Evolutionary conservation across 2,113 vertebrate genomes (phyloP), one percentile per base, ranked within the genome.

Genomic region (Grus americana): DNA sequence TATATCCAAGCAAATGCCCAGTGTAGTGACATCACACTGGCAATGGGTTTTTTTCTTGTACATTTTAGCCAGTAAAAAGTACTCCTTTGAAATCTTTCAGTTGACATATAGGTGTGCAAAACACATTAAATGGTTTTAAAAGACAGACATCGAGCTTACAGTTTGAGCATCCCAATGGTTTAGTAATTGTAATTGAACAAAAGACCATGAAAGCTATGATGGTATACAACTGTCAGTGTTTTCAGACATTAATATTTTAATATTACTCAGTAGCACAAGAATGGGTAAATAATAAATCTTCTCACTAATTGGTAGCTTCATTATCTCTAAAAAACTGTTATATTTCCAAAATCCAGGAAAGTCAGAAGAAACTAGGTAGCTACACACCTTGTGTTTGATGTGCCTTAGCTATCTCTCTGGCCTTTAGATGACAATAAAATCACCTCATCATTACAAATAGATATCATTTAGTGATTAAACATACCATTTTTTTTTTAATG

Each of bases 391-490:
- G 14, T 58, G 2, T 68, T 92, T 93, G 62, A 76, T 73, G 34
- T 80, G 46, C 71, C 14, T 91, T 73, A 89, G n/a, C 70, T 81
- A 24, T 67, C 61, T 79, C 68, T 91, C 86, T 95, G 58, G 80
- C 88, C 83, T 82, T 92, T 85, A 93, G 30, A 68, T 70, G 70
- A 88, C 62, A 68, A 49, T 32, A 55, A 93, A 94, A 92, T 47
- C 78, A 91, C 79, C 30, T 93, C 90, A 79, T 94, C 58, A 32
- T 92, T 94, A 81, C 62, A 95, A 95, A 52, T 62, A 96, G 66
- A 58, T 55, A 79, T 44, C 83, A 95, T 97, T 86, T 96, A 95
- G 71, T 79, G 67, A 93, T 93, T 72, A 84, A 93, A 68, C 95
- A 81, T 92, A 54, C 32, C 62, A 91, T 95, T 55, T 85, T 93